Percentiles rank a stretch among this genome's conserved stretches.
Evolutionary conservation across 30 jellyfish, hydroid and myxozoan genomes (phyloP).

Genomic region (Cassiopea andromeda): DNA sequence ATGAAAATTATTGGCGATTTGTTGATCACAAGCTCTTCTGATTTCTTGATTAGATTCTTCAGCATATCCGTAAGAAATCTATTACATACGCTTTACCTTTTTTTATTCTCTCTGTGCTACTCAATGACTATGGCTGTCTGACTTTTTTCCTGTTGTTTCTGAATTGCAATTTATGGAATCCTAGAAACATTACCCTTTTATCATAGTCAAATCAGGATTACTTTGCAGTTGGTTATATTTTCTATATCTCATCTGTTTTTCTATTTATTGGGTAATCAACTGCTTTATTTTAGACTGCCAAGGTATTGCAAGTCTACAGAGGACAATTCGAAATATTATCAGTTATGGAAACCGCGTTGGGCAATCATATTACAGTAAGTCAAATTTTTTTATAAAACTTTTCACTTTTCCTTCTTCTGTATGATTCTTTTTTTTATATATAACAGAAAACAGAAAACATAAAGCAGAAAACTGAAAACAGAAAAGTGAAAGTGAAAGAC

Average conservation of each 20-base stretch:
- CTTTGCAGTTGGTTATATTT: too few relatives aligned
- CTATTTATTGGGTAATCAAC: not conserved
- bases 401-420: not conserved
- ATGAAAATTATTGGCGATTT: constrained; percentile 15
- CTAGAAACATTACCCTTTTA: too few relatives aligned
- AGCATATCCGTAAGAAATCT: constrained; percentile 5
- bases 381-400: not conserved
- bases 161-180: too few relatives aligned
- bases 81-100: not conserved
- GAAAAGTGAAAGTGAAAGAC: too few relatives aligned
- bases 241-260: not conserved
- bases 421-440: too few relatives aligned
- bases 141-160: not conserved
- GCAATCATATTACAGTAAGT: constrained; percentile 2
- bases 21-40: constrained; percentile 25
- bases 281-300: constrained; percentile 16
- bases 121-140: not conserved
- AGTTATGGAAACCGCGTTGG: not conserved
- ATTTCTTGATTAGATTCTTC: constrained; percentile 18
- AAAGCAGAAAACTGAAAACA: too few relatives aligned
- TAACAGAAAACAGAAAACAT: too few relatives aligned
- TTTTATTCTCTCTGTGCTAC: not conserved
- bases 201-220: too few relatives aligned
- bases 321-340: not conserved
- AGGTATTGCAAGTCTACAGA: constrained; percentile 15